phyloP scores from a whole-genome alignment of 1,140 invertebrate species.

The Heliconius nattereri region DNA sequence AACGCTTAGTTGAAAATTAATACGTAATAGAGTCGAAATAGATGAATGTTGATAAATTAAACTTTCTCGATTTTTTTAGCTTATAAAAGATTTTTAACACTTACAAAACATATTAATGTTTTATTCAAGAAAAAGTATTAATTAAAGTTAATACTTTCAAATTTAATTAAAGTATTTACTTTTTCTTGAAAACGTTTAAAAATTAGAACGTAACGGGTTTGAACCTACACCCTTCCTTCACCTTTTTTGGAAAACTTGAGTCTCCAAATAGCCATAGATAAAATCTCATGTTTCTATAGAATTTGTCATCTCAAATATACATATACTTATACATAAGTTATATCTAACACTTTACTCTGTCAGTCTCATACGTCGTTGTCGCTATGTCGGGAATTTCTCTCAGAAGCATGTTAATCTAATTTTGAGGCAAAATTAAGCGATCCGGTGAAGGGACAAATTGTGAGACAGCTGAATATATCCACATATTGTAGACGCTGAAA shows the following conservation, averaged over 20 bases:
- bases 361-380: neutral
- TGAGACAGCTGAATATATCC: neutral
- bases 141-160: no score
- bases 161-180: no score
- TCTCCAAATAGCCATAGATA: neutral
- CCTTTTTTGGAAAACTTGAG: no score
- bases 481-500: no score
- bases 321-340: neutral
- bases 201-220: no score
- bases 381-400: neutral
- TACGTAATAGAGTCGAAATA: neutral
- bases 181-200: neutral
- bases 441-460: neutral
- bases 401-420: slow-evolving; percentile 8
- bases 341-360: neutral
- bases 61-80: no score
- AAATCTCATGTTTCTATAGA: neutral
- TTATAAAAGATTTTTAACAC: no score
- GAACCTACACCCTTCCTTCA: no score
- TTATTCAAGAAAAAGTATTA: no score
- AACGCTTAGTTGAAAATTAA: neutral
- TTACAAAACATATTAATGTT: no score
- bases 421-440: slow-evolving; percentile 11
- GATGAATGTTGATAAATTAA: no score
- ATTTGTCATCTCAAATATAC: neutral